Conservation (phyloP, 1,140 invertebrate genomes). For the Philotrypesis tridentata region DNA sequence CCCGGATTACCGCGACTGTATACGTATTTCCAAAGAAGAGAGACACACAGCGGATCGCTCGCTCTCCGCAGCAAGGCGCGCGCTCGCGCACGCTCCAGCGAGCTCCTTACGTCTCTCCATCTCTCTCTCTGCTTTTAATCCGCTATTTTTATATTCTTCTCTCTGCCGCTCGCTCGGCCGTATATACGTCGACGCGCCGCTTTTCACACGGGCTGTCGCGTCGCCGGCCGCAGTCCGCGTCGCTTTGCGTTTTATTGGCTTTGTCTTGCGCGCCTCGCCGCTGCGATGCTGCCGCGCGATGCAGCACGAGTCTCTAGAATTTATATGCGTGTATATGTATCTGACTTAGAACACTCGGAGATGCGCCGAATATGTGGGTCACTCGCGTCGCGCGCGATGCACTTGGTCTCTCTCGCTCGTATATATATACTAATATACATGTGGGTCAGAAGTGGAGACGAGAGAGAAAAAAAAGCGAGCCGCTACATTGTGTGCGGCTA, state of each 20-base stretch:
- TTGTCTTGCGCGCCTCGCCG: not conserved
- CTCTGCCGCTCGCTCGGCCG: not conserved
- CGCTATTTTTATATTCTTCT: not conserved
- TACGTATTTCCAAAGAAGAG: not conserved
- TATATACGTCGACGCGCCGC: not conserved
- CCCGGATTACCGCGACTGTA: constrained; percentile 69
- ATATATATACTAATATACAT: too few species aligned
- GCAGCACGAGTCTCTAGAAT: too few species aligned
- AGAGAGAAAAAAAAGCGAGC: not conserved
- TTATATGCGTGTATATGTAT: too few species aligned
- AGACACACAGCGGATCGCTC: not conserved
- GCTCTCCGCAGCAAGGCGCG: too few species aligned
- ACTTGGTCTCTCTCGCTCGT: not conserved
- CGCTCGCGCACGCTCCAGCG: not conserved
- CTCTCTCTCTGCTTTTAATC: not conserved
- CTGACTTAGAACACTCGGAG: not conserved
- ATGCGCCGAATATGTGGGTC: not conserved
- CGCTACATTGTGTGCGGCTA: not conserved
- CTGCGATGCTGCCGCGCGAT: too few species aligned
- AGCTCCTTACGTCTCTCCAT: not conserved
- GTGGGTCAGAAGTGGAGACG: not conserved
- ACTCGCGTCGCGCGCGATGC: too few species aligned
- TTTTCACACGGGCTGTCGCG: constrained; percentile 1
- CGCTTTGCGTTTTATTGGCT: not conserved
- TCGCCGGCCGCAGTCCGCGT: not conserved